phyloP scores from a whole-genome alignment of 2,113 vertebrate genomes.

The Bucco capensis region DNA sequence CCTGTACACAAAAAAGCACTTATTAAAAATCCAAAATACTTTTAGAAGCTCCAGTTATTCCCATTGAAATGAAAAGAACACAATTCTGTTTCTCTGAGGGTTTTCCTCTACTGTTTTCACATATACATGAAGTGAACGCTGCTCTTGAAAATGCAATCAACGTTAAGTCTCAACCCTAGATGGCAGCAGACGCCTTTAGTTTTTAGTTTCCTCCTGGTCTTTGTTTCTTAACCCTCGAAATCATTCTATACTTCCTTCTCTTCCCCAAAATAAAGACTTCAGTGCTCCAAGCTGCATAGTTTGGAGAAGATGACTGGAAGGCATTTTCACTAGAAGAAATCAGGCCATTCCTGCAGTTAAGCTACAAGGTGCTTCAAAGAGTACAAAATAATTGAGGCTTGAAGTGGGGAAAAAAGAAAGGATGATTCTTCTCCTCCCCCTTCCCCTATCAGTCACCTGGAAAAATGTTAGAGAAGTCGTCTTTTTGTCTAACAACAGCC shows the following conservation, averaged over 20 bases:
- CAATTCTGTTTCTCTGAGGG: neutral
- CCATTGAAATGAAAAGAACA: neutral
- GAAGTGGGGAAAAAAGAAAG: slow-evolving; percentile 21
- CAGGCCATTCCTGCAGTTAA: slow-evolving; percentile 40
- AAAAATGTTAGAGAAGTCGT: slow-evolving; percentile 11
- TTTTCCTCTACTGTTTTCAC: neutral
- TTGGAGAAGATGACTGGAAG: slow-evolving; percentile 28
- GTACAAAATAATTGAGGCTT: slow-evolving; percentile 49
- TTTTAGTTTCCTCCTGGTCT: slow-evolving; percentile 17
- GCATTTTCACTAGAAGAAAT: slow-evolving; percentile 47
- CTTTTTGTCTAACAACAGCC: neutral
- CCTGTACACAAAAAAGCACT: neutral
- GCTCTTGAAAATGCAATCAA: neutral
- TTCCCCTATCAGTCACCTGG: neutral
- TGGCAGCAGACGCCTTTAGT: slow-evolving; percentile 68
- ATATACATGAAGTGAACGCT: neutral
- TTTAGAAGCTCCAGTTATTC: neutral
- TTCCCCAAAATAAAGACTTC: slow-evolving; percentile 58
- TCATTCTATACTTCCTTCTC: slow-evolving; percentile 41
- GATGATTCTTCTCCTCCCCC: neutral
- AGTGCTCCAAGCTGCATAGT: neutral
- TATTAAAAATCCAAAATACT: neutral
- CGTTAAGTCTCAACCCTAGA: slow-evolving; percentile 46
- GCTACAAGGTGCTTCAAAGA: slow-evolving; percentile 31
- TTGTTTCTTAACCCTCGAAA: slow-evolving; percentile 60